Evolutionary conservation across 2,888 invertebrate species (phyloP).

Genomic region (Cheilosia grossa): DNA sequence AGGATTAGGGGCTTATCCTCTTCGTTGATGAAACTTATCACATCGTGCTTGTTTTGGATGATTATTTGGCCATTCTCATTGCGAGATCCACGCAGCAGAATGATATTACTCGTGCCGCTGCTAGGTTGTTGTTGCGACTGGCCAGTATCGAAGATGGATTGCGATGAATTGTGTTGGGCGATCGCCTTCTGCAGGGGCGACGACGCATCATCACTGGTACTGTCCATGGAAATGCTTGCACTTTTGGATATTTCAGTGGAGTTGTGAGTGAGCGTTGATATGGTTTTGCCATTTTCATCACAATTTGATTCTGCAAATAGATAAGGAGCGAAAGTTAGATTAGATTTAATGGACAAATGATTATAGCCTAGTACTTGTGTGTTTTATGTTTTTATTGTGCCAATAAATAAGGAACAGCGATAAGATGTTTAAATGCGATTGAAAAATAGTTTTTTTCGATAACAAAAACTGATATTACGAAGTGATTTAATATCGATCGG

Average conservation of each 20-base stretch:
- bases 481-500: no score
- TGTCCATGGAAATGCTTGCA: conserved; percentile 62
- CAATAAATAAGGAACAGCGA: no score
- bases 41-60: conserved; percentile 83
- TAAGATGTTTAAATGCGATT: no score
- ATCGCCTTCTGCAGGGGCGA: conserved; percentile 66
- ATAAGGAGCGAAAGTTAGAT: conserved; percentile 19
- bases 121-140: conserved; percentile 76
- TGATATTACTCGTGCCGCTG: conserved; percentile 80
- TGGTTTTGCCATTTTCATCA: conserved; percentile 74
- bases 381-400: neutral
- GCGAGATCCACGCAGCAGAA: conserved; percentile 83
- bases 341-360: neutral
- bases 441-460: no score
- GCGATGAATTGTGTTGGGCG: conserved; percentile 70
- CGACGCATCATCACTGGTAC: conserved; percentile 47
- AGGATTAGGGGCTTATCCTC: conserved; percentile 69
- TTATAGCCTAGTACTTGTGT: neutral
- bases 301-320: conserved; percentile 75
- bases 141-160: conserved; percentile 76
- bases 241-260: conserved; percentile 60
- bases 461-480: no score
- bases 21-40: conserved; percentile 82
- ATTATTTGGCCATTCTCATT: conserved; percentile 83
- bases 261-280: conserved; percentile 49